These are phyloP conservation scores for Serranus cabrilla DNA, from an alignment of 2,797 vertebrate species.

Conservation along the genomic window DNA sequence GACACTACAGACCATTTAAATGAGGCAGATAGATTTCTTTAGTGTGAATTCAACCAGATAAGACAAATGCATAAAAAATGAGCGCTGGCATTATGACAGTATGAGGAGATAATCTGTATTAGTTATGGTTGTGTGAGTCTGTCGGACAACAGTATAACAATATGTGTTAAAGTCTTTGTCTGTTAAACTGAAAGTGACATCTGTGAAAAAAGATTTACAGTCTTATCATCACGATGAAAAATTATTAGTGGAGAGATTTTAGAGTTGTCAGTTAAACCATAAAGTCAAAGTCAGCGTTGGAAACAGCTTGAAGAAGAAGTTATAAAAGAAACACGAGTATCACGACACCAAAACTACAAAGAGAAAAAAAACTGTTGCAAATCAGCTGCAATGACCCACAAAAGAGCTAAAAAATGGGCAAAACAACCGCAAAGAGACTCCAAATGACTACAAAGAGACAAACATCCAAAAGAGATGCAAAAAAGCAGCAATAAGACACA, in stretches of 20 bases:
- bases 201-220: background rate
- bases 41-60: background rate
- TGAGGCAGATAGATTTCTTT: background rate
- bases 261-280: background rate
- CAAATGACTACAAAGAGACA: too few relatives aligned
- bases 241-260: background rate
- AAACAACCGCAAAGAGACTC: too few relatives aligned
- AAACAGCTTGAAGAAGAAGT: background rate
- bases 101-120: background rate
- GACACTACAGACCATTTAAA: too few relatives aligned
- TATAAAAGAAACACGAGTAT: too few relatives aligned
- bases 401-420: too few relatives aligned
- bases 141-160: slow-evolving; percentile 11
- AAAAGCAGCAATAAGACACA: too few relatives aligned
- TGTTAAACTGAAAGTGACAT: background rate
- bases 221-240: slow-evolving; percentile 2
- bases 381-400: too few relatives aligned
- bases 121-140: background rate
- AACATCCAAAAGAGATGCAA: too few relatives aligned
- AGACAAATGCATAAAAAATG: background rate
- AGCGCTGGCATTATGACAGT: slow-evolving; percentile 1
- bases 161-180: background rate
- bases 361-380: too few relatives aligned
- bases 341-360: too few relatives aligned
- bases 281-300: background rate